Base-by-base conservation (phyloP, 2,797 vertebrate species). In the Schizopygopsis malacanthus region DNA sequence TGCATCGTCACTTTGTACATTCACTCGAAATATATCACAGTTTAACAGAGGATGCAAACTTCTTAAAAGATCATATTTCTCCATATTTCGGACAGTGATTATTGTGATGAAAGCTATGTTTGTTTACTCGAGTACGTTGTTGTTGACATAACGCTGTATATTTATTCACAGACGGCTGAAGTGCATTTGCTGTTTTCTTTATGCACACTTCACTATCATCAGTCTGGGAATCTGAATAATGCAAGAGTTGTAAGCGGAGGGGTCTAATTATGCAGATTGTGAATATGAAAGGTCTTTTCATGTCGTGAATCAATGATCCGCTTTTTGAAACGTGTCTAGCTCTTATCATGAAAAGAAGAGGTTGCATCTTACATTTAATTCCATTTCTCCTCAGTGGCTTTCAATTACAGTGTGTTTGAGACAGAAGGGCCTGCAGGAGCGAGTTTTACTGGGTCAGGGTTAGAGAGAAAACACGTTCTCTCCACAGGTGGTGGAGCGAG, bases 381-480 rank as follows among this genome's bases (percentile, higher is more conserved):
- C 43, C 43, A 37, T 28, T 75, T 25, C 43, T 67, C 16, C 16
- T 20, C 22, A 2, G 39, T 28, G 20, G 37, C 67, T 70, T 70
- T 70, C 71, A 18, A 18, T 47, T 18, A 5, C 72, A 18, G 45
- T 18, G 72, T 0, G 61, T 22, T 50, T 67, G 25, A 18, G 33
- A 81, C 47, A 43, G 80, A 71, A 39, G 15, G 22, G n/a, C 37
- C 69, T 33, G 81, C 22, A 59, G 81, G 47, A 72, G 43, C 15
- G 0, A 39, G 33, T 82, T 82, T 82, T 43, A 39, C 20, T 70
- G 47, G 54, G 16, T 63, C 71, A 50, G 71, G 28, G 70, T 45
- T 73, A 13, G 20, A 15, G 70, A 45, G 63, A 4, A 54, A 54
- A 20, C 82, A 50, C 47, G 54, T 83, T 75, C 56, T 65, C 56